These are phyloP conservation scores for Invenusta paracnida DNA, from an alignment of 2,888 invertebrate genomes.

Conservation along the genomic window DNA sequence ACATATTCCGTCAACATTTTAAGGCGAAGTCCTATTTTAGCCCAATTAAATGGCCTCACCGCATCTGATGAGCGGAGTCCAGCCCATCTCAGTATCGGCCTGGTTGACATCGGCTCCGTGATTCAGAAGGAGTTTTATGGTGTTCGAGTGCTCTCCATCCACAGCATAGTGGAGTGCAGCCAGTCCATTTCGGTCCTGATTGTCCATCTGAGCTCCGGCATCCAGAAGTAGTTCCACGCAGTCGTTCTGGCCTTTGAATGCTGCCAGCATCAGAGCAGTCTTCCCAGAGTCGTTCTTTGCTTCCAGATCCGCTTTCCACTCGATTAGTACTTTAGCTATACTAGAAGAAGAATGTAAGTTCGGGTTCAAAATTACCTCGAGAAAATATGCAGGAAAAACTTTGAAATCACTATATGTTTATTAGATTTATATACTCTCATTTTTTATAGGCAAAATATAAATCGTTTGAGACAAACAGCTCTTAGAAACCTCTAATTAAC, in stretches of 20 bases:
- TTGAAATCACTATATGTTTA: too few relatives aligned
- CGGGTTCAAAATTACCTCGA: too few relatives aligned
- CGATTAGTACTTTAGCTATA: conserved; percentile 30
- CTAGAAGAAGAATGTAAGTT: too few relatives aligned
- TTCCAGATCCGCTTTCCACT: conserved; percentile 33
- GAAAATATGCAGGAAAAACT: too few relatives aligned
- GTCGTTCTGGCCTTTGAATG: conserved; percentile 37
- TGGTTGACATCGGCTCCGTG: conserved; percentile 30
- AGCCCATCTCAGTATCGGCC: conserved; percentile 34
- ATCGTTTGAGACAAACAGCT: too few relatives aligned
- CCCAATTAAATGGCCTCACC: too few relatives aligned
- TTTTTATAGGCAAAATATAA: too few relatives aligned
- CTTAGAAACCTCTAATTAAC: too few relatives aligned
- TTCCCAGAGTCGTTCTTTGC: conserved; percentile 34
- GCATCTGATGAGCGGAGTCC: conserved; percentile 36
- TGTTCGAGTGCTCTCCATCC: conserved; percentile 32
- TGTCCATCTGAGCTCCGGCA: conserved; percentile 31
- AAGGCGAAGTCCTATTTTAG: too few relatives aligned
- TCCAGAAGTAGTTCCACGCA: conserved; percentile 28
- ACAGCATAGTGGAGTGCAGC: conserved; percentile 37
- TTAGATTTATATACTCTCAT: too few relatives aligned
- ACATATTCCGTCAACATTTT: too few relatives aligned
- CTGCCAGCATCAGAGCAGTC: conserved; percentile 37
- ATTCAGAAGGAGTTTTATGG: background rate
- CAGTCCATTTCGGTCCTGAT: conserved; percentile 28